Evolutionary conservation across 2,113 vertebrate genomes (phyloP).

Genomic region (Anhinga anhinga): DNA sequence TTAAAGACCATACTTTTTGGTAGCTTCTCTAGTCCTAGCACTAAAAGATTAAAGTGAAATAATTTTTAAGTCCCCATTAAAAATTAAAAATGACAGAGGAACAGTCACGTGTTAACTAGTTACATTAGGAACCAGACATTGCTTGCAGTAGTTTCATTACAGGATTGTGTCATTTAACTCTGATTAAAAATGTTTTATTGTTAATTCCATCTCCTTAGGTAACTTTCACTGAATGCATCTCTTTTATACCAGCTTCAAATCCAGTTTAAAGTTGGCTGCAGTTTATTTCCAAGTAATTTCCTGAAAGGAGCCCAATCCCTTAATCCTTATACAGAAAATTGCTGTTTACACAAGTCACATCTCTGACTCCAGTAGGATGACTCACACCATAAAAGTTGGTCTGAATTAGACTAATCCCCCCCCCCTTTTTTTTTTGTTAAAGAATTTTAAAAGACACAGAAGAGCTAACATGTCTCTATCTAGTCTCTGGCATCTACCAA

Average conservation of each 20-base stretch:
- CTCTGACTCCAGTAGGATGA: constrained; percentile 3
- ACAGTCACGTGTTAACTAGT: neutral
- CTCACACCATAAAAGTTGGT: neutral
- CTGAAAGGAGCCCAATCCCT: neutral
- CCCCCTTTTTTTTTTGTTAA: neutral
- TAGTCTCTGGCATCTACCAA: constrained; percentile 40
- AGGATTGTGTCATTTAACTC: neutral
- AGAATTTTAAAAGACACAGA: constrained; percentile 23
- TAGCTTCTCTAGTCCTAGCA: neutral
- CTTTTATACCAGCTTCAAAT: neutral
- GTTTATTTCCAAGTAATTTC: constrained; percentile 19
- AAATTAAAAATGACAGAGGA: neutral
- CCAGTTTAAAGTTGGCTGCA: neutral
- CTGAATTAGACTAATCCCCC: neutral
- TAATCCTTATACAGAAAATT: neutral
- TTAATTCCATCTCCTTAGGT: neutral
- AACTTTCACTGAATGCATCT: neutral
- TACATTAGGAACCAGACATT: neutral
- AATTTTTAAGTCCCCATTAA: neutral
- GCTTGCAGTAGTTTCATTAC: neutral
- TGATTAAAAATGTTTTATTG: neutral
- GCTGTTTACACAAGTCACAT: constrained; percentile 12
- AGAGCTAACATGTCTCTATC: constrained; percentile 55
- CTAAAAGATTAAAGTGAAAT: neutral
- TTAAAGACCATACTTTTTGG: neutral